Conservation (phyloP, 2,113 vertebrate species). For the Cyprinodon variegatus region DNA sequence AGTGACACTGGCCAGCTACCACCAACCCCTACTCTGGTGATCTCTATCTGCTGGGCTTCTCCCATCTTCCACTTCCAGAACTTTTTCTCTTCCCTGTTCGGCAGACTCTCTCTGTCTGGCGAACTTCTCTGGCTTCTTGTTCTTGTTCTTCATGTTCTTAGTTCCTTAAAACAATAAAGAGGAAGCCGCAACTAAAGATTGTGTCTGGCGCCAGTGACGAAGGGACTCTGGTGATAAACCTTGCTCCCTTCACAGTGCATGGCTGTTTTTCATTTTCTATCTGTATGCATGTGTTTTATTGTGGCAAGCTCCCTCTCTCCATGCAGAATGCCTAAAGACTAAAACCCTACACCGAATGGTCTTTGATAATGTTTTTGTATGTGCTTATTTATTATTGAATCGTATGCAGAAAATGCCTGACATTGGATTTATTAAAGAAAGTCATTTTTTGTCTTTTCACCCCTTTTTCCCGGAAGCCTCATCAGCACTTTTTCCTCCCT, state of each 20-base stretch:
- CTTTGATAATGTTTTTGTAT: slow-evolving; percentile 3
- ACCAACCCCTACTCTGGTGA: no score
- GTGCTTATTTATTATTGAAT: slow-evolving; percentile 4
- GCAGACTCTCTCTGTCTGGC: no score
- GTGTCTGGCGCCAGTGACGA: slow-evolving; percentile 39
- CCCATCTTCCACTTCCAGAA: no score
- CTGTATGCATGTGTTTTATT: slow-evolving; percentile 14
- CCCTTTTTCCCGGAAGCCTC: slow-evolving; percentile 46
- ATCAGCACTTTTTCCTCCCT: slow-evolving; percentile 71
- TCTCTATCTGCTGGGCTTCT: no score
- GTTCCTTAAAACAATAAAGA: slow-evolving; percentile 41
- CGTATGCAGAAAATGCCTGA: slow-evolving; percentile 60
- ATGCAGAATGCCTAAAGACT: slow-evolving; percentile 30
- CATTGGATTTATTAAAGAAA: slow-evolving; percentile 65
- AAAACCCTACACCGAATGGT: slow-evolving; percentile 18
- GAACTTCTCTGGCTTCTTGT: slow-evolving; percentile 19
- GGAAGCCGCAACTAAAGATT: slow-evolving; percentile 23
- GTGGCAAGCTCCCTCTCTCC: slow-evolving; percentile 30
- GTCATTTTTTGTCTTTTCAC: slow-evolving; percentile 40
- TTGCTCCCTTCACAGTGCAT: slow-evolving; percentile 21
- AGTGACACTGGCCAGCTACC: no score
- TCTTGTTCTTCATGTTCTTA: slow-evolving; percentile 32
- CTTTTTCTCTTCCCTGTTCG: no score
- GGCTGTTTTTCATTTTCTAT: slow-evolving; percentile 24
- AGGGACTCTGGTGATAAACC: slow-evolving; percentile 65